Conservation (phyloP, 2,797 vertebrate genomes). For the Otus scops region DNA sequence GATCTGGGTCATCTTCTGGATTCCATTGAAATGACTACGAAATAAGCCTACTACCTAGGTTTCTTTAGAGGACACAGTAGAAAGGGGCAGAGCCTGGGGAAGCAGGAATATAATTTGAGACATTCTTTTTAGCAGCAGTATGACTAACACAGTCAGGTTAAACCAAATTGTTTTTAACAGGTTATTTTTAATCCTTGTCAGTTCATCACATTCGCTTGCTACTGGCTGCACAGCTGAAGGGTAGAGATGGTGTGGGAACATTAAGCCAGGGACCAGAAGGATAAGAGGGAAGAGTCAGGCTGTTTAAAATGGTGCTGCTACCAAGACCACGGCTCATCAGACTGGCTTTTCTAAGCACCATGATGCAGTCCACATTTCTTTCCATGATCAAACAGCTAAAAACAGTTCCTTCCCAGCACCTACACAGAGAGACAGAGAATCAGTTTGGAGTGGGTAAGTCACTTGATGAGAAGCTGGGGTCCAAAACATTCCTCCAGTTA, state of each 20-base stretch:
- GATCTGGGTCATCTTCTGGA: neutral
- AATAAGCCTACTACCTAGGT: neutral
- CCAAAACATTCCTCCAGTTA: neutral
- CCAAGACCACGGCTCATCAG: neutral
- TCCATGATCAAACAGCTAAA: neutral
- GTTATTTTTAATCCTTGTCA: slow-evolving; percentile 10
- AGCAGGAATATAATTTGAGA: neutral
- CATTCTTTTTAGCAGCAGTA: neutral
- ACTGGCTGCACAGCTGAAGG: neutral
- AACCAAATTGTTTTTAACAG: neutral
- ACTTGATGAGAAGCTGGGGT: neutral
- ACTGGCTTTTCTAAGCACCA: neutral
- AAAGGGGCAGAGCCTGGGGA: neutral
- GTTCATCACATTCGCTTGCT: neutral
- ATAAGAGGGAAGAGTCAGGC: neutral
- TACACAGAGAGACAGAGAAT: neutral
- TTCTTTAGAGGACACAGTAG: neutral
- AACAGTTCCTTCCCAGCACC: neutral
- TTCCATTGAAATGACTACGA: neutral
- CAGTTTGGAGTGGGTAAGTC: neutral
- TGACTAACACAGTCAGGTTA: neutral
- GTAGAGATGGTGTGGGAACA: neutral
- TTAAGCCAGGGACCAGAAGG: neutral
- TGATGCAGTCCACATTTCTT: neutral
- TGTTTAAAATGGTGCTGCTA: neutral